These are phyloP conservation scores for Phrynocephalus forsythii DNA, from an alignment of 2,797 vertebrate genomes.

Conservation along the genomic window DNA sequence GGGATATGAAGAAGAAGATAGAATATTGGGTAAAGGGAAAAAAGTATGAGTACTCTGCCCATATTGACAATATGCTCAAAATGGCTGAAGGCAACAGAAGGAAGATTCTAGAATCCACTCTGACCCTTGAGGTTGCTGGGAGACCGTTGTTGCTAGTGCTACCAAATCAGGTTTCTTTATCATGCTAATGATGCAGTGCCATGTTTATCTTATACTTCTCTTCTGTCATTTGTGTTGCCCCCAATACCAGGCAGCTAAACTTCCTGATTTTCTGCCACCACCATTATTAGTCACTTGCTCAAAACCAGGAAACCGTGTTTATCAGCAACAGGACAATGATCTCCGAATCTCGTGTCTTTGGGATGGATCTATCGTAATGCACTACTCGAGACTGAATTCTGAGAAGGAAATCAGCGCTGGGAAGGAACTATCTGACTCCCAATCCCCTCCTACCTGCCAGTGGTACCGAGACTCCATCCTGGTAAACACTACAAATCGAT, in stretches of 20 bases:
- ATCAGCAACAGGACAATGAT: background rate
- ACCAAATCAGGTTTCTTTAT: fast-evolving
- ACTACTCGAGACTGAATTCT: constrained; percentile 29
- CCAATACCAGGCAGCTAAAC: fast-evolving
- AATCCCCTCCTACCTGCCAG: background rate
- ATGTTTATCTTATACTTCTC: background rate
- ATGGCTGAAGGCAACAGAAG: background rate
- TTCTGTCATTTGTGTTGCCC: background rate
- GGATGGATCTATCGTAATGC: constrained; percentile 32
- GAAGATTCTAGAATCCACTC: constrained; percentile 17
- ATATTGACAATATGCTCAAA: background rate
- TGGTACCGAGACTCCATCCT: constrained; percentile 43
- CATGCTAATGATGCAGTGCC: background rate
- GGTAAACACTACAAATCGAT: constrained; percentile 35
- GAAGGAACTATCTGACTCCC: fast-evolving
- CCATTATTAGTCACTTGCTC: constrained; percentile 53
- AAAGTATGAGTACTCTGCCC: background rate
- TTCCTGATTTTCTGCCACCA: background rate
- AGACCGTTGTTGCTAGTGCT: background rate
- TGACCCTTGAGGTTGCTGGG: background rate
- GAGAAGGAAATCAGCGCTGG: background rate
- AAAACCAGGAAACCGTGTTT: background rate
- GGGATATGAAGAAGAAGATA: background rate
- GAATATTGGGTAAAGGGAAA: background rate
- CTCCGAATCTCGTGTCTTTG: constrained; percentile 41